A percentile compares a stretch with the other conserved stretches of the same genome.
Evolutionary conservation across 92 coral and sea anemone species (phyloP).

Genomic region (Epizoanthus illoricatus): DNA sequence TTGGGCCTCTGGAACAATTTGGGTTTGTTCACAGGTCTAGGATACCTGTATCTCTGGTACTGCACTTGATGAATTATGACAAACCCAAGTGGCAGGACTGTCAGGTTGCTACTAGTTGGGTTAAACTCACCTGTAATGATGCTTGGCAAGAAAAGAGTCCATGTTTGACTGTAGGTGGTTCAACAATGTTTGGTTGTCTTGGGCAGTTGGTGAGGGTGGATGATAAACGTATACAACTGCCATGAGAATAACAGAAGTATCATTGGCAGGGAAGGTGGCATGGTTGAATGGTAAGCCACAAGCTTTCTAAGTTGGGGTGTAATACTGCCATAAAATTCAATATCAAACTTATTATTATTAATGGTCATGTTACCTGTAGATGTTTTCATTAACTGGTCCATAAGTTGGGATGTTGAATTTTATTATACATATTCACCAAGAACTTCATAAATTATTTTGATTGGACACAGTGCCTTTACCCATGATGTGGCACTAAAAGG

Average conservation of each 20-base stretch:
- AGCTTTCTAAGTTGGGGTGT: background rate
- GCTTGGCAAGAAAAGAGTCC: background rate
- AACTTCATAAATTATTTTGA: no score
- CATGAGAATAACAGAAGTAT: background rate
- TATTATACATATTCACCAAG: no score
- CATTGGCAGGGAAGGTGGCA: background rate
- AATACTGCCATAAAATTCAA: background rate
- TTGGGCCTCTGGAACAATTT: slow-evolving; percentile 17
- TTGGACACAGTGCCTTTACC: no score
- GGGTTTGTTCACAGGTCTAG: slow-evolving; percentile 32
- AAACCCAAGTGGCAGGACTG: background rate
- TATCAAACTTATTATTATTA: no score
- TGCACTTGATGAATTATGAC: slow-evolving; percentile 11
- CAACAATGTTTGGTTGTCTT: background rate
- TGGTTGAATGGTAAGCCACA: background rate
- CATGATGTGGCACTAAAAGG: no score
- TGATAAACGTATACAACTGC: background rate
- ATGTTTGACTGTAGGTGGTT: slow-evolving; percentile 5
- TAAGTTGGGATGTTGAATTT: no score
- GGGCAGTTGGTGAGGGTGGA: background rate
- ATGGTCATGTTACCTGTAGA: no score
- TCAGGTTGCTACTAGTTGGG: slow-evolving; percentile 3
- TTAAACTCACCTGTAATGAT: slow-evolving; percentile 26
- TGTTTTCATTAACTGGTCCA: background rate
- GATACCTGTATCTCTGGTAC: slow-evolving; percentile 7